Percentiles rank a stretch among this genome's conserved stretches.
Conservation (phyloP, 2,113 vertebrate species). For the Struthidea cinerea region DNA sequence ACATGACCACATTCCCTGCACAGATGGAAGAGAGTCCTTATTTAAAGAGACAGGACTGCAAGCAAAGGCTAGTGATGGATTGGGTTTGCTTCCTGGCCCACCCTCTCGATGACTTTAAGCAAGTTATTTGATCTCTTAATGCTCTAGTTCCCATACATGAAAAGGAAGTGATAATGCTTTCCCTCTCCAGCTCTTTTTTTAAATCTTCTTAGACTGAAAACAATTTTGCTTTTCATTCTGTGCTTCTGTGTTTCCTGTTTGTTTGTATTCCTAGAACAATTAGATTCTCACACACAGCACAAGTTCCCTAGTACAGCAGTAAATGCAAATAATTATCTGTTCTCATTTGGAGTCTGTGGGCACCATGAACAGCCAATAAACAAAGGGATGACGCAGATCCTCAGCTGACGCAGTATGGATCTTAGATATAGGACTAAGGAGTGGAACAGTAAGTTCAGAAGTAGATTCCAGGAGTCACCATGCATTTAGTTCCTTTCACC, state of each 20-base stretch:
- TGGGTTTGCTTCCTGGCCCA: slow-evolving; percentile 25
- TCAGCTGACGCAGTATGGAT: neutral
- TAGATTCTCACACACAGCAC: neutral
- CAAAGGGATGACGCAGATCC: neutral
- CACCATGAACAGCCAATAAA: neutral
- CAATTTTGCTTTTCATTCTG: neutral
- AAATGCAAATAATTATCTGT: slow-evolving; percentile 10
- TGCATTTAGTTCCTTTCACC: neutral
- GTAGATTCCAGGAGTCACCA: neutral
- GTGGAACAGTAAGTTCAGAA: neutral
- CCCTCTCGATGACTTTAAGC: neutral
- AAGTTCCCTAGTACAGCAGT: neutral
- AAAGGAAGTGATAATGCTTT: slow-evolving; percentile 16
- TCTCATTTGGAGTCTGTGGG: neutral
- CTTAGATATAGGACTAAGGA: neutral
- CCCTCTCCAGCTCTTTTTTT: neutral
- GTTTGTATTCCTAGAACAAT: slow-evolving; percentile 2
- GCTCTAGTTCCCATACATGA: neutral
- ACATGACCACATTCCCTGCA: neutral
- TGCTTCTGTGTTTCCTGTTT: neutral
- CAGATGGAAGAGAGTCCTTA: neutral
- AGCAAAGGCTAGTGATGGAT: neutral
- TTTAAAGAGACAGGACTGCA: neutral
- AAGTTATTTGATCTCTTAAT: slow-evolving; percentile 48
- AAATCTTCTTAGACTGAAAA: neutral